Evolutionary conservation across 2,888 invertebrate genomes (phyloP), one percentile per base, ranked within the genome.

Genomic region (Neocrepidodera transversa): DNA sequence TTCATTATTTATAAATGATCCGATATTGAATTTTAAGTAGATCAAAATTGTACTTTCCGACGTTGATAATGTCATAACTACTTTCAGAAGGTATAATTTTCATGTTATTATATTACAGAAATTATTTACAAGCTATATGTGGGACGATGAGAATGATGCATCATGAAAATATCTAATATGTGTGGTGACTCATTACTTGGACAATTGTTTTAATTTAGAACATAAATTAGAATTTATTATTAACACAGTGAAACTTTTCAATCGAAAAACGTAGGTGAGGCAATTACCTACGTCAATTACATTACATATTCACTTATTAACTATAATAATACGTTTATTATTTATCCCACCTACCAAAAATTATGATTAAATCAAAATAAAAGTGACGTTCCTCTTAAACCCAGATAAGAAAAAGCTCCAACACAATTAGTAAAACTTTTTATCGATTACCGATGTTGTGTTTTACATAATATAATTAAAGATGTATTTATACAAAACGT

Each of bases 401-500:
- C n/a, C 6, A 23, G 4, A 23, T 23, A 5, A 5, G 6, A 32
- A 32, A 32, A 11, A 5, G 8, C 13, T 13, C 11, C 11, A 11
- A 32, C 10, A 32, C 32, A 32, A 32, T 32, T 13, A 32, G 11
- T 13, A n/a, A 5, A 4, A 32, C 11, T 13, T 32, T 28, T 28
- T 28, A 32, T 32, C 32, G 32, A 32, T 32, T 13, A 32, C 11
- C 13, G 13, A 32, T 58, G 59, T 63, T 68, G 14, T n/a, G n/a
- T 38, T 17, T 65, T 64, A 67, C 67, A 62, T 67, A 67, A 67
- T 62, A 59, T 48, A 66, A 69, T 69, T 68, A 69, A 67, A 65
- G 63, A 69, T 68, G 70, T 66, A 70, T 70, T 68, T 68, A 67
- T 70, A 68, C 68, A 45, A 63, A 67, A 66, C 67, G 58, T 63